Conservation (phyloP, 2,888 invertebrate genomes). For the Watsonalla binaria region DNA sequence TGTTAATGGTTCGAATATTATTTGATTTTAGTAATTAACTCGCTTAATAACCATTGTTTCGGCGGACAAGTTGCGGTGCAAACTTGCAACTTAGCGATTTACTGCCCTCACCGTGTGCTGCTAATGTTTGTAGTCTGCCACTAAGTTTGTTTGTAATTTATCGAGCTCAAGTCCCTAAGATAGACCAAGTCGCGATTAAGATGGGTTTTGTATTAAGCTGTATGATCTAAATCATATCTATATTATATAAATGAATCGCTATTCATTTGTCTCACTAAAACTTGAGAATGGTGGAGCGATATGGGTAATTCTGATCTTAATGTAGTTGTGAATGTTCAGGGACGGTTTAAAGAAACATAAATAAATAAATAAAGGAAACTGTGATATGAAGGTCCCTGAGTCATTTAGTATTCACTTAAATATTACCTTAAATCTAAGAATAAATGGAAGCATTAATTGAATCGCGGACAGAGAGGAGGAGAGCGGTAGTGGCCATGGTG, state of each 20-base stretch:
- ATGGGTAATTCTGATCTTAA: too few relatives aligned
- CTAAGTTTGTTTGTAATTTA: conserved; percentile 25
- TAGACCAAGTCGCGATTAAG: neutral
- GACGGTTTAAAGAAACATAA: too few relatives aligned
- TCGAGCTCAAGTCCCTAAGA: conserved; percentile 5
- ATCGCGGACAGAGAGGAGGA: too few relatives aligned
- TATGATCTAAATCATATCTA: neutral
- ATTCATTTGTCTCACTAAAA: too few relatives aligned
- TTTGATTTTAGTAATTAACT: conserved; percentile 28
- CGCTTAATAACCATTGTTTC: conserved; percentile 23
- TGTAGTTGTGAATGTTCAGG: too few relatives aligned
- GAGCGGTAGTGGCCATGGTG: too few relatives aligned
- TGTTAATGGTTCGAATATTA: neutral
- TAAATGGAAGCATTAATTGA: too few relatives aligned
- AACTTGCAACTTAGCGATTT: conserved; percentile 40
- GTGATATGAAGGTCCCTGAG: too few relatives aligned
- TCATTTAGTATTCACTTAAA: too few relatives aligned
- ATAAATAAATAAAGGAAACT: too few relatives aligned
- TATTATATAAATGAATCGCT: neutral
- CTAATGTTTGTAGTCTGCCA: conserved; percentile 29
- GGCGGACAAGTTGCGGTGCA: conserved; percentile 22
- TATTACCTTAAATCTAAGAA: too few relatives aligned
- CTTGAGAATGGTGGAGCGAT: too few relatives aligned
- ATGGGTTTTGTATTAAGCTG: neutral
- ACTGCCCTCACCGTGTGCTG: conserved; percentile 39